Percentiles rank a stretch among this genome's conserved stretches.
Evolutionary conservation across 2,797 vertebrate species (phyloP).

Genomic region (Podarcis siculus): DNA sequence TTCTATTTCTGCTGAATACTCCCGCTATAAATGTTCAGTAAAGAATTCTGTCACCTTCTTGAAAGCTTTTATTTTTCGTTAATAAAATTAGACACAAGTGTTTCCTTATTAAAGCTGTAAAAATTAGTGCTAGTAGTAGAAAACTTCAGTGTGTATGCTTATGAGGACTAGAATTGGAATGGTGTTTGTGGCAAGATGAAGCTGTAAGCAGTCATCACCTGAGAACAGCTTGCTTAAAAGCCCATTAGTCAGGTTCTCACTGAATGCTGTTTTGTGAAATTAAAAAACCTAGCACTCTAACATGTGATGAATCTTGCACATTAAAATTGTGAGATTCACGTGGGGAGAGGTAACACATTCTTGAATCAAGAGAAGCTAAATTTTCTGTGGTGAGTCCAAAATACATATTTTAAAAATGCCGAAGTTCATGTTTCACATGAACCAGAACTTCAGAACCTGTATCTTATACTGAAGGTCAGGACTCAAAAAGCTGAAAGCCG

Average conservation of each 20-base stretch:
- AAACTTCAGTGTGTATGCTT: conserved; percentile 39
- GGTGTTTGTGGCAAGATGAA: neutral
- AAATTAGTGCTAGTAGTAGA: conserved; percentile 26
- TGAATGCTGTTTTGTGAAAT: neutral
- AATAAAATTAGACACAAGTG: conserved; percentile 21
- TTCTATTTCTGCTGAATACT: neutral
- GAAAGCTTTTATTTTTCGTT: neutral
- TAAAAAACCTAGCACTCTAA: neutral
- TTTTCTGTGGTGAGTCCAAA: neutral
- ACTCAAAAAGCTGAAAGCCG: neutral
- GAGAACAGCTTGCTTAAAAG: neutral
- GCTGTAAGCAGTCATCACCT: neutral
- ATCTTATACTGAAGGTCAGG: neutral
- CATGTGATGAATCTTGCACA: neutral
- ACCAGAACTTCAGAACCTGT: neutral
- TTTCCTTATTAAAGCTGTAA: conserved; percentile 29
- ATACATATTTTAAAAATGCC: neutral
- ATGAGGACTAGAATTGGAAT: conserved; percentile 39
- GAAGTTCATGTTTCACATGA: neutral
- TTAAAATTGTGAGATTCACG: neutral
- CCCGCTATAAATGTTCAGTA: neutral
- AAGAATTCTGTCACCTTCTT: neutral
- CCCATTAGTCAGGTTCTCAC: neutral
- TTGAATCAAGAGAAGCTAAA: neutral
- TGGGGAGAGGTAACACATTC: too few relatives aligned